These are phyloP conservation scores for Budorcas taxicolor DNA, from an alignment of 2,113 vertebrate genomes.

Conservation along the genomic window DNA sequence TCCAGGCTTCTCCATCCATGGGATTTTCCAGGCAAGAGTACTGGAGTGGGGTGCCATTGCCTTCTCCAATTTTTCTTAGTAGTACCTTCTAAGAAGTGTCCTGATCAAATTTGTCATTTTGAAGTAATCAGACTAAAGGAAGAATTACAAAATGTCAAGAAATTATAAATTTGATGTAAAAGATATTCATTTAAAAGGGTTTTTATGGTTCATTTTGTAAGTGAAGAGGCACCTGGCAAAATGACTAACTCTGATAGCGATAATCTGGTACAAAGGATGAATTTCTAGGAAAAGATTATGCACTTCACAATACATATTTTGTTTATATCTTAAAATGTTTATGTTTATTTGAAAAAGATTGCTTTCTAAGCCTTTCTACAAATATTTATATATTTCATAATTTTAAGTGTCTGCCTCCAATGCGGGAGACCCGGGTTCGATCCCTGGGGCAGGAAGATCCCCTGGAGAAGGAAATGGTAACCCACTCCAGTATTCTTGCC, in stretches of 20 bases:
- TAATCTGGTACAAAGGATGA: not conserved
- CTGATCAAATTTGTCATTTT: not conserved
- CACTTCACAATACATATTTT: not conserved
- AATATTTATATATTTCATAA: not conserved
- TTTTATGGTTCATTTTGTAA: not conserved
- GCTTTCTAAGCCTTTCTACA: not conserved
- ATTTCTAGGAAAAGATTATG: not conserved
- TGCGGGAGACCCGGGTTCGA: rapidly evolving
- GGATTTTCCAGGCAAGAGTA: too few species aligned
- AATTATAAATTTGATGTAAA: not conserved
- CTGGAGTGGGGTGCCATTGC: too few species aligned
- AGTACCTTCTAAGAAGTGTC: not conserved
- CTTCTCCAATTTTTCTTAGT: not conserved
- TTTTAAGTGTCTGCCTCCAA: not conserved
- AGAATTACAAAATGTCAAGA: not conserved
- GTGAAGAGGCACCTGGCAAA: not conserved
- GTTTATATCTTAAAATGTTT: not conserved
- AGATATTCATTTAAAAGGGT: not conserved
- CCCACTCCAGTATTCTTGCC: too few species aligned
- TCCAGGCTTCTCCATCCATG: too few species aligned
- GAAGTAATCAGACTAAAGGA: not conserved
- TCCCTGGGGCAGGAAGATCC: too few species aligned
- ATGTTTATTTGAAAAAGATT: not conserved
- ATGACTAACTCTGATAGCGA: not conserved
- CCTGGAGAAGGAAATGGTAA: too few species aligned